phyloP scores from a whole-genome alignment of 2,113 vertebrate genomes.

The Synodontis membranacea region DNA sequence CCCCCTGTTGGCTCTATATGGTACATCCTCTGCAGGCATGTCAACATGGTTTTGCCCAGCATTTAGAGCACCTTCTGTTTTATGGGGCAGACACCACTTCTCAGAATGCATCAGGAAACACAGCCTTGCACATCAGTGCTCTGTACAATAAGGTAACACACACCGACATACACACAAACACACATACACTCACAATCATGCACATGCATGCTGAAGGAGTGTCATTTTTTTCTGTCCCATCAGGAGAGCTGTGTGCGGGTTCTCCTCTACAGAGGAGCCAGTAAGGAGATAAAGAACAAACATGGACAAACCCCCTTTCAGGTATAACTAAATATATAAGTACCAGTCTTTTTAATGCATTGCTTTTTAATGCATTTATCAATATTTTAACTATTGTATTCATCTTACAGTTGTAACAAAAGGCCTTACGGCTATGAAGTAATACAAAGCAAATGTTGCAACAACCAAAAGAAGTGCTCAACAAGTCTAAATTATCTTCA shows the following conservation, averaged over 20 bases:
- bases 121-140: constrained; percentile 87
- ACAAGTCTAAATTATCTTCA: neutral
- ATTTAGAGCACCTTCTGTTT: constrained; percentile 91
- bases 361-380: neutral
- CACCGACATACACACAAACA: neutral
- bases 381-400: neutral
- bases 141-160: constrained; percentile 86
- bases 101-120: constrained; percentile 90
- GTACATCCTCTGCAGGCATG: constrained; percentile 64
- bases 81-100: constrained; percentile 86
- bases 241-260: constrained; percentile 88
- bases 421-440: neutral
- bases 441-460: neutral
- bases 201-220: neutral
- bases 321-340: constrained; percentile 64
- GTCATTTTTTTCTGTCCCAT: constrained; percentile 38
- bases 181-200: neutral
- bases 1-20: constrained; percentile 5
- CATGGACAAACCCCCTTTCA: constrained; percentile 89
- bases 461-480: neutral
- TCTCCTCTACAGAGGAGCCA: constrained; percentile 86
- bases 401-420: neutral
- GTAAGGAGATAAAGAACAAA: constrained; percentile 88
- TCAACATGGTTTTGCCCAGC: constrained; percentile 87
- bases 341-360: too few species aligned